phyloP scores from a whole-genome alignment of 2,113 vertebrate genomes.

The Osmerus eperlanus region DNA sequence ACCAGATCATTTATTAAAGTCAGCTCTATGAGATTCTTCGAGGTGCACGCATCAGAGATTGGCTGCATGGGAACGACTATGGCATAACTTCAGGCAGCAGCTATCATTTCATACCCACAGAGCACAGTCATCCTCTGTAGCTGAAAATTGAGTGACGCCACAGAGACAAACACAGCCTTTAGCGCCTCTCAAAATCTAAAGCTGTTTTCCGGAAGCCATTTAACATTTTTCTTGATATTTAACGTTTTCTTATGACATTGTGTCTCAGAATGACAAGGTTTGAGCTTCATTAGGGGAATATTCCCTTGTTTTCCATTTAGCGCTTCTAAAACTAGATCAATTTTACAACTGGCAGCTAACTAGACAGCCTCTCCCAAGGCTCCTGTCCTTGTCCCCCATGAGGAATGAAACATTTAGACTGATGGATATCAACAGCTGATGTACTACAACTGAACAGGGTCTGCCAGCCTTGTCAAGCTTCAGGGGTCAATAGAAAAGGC shows the following conservation, averaged over 20 bases:
- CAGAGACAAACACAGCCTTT: too few species aligned
- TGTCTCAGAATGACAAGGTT: slow-evolving; percentile 7
- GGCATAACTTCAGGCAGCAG: slow-evolving; percentile 47
- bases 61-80: slow-evolving; percentile 42
- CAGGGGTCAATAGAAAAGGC: slow-evolving; percentile 50
- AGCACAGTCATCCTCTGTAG: slow-evolving; percentile 2
- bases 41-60: slow-evolving; percentile 40
- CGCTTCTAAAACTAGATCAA: slow-evolving; percentile 39
- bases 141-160: too few species aligned
- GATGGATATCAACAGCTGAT: slow-evolving; percentile 42
- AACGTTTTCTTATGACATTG: background rate
- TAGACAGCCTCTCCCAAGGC: slow-evolving; percentile 29
- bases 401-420: slow-evolving; percentile 48
- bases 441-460: slow-evolving; percentile 13
- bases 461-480: slow-evolving; percentile 23
- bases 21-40: slow-evolving; percentile 42
- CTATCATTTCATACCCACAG: slow-evolving; percentile 40
- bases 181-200: background rate
- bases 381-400: slow-evolving; percentile 39
- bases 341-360: slow-evolving; percentile 44
- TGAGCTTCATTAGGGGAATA: slow-evolving; percentile 17
- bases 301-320: background rate
- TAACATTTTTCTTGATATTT: too few species aligned
- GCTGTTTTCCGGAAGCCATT: background rate
- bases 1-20: slow-evolving; percentile 57